These are phyloP conservation scores for Peromyscus attwateri DNA, from an alignment of 2,797 vertebrate species.

Conservation along the genomic window DNA sequence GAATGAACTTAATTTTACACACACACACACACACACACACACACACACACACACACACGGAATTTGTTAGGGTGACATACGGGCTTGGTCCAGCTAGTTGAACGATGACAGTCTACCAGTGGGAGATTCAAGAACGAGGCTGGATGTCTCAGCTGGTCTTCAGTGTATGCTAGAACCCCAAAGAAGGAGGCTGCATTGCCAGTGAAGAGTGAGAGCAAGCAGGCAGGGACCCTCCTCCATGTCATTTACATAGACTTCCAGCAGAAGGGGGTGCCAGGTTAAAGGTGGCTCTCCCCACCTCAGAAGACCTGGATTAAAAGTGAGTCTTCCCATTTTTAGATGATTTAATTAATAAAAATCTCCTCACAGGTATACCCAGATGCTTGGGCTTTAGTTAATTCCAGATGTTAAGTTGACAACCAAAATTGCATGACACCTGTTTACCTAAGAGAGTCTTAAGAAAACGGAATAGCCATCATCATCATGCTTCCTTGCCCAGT, in stretches of 20 bases:
- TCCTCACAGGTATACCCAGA: background rate
- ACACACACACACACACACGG: background rate
- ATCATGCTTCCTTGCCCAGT: rapidly evolving
- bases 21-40: background rate
- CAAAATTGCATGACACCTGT: background rate
- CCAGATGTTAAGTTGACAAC: background rate
- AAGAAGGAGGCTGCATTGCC: background rate
- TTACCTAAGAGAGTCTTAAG: too few relatives aligned
- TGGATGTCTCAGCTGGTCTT: background rate
- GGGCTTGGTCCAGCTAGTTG: background rate
- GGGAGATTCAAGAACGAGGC: background rate
- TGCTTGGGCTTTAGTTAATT: background rate
- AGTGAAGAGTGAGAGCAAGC: background rate
- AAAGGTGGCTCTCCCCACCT: background rate
- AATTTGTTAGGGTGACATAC: background rate
- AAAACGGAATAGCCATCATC: background rate
- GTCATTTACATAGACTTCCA: background rate
- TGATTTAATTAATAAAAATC: background rate
- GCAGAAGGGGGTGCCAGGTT: background rate
- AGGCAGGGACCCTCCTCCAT: background rate
- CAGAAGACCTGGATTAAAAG: background rate
- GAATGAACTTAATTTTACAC: background rate
- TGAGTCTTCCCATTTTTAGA: background rate
- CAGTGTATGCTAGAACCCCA: background rate
- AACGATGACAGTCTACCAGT: background rate